Conservation (phyloP, 2,113 vertebrate genomes). For the Notothenia coriiceps region DNA sequence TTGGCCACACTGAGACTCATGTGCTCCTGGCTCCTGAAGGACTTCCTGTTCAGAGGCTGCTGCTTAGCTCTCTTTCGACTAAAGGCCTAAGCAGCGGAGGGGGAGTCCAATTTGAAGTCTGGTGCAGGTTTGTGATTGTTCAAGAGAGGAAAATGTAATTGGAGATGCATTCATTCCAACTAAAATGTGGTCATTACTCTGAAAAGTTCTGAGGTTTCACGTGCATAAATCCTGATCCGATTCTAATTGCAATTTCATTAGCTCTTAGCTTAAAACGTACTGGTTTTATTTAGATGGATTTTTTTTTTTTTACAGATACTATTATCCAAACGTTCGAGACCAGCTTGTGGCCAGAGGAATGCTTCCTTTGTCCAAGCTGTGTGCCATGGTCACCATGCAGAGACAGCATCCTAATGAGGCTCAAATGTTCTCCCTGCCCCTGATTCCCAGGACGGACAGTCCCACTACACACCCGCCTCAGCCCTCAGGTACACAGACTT, state of each 20-base stretch:
- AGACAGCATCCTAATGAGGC: constrained; percentile 83
- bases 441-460: constrained; percentile 83
- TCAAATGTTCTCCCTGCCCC: constrained; percentile 90
- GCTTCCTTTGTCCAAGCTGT: constrained; percentile 92
- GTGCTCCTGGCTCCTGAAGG: constrained; percentile 87
- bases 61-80: constrained; percentile 87
- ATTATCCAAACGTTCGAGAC: constrained; percentile 96
- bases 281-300: background rate
- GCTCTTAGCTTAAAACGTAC: too few relatives aligned
- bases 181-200: constrained; percentile 3
- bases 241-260: background rate
- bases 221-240: background rate
- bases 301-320: constrained; percentile 87
- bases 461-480: constrained; percentile 69
- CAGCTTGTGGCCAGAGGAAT: constrained; percentile 93
- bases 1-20: constrained; percentile 90
- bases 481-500: constrained; percentile 85
- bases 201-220: background rate
- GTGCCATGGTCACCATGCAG: constrained; percentile 93
- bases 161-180: background rate
- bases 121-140: constrained; percentile 90
- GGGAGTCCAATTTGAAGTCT: constrained; percentile 95
- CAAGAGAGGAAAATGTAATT: background rate
- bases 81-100: constrained; percentile 82
- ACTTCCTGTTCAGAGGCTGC: constrained; percentile 91